Evolutionary conservation across 1,140 invertebrate species (phyloP).

Genomic region (Drosophila cardini): DNA sequence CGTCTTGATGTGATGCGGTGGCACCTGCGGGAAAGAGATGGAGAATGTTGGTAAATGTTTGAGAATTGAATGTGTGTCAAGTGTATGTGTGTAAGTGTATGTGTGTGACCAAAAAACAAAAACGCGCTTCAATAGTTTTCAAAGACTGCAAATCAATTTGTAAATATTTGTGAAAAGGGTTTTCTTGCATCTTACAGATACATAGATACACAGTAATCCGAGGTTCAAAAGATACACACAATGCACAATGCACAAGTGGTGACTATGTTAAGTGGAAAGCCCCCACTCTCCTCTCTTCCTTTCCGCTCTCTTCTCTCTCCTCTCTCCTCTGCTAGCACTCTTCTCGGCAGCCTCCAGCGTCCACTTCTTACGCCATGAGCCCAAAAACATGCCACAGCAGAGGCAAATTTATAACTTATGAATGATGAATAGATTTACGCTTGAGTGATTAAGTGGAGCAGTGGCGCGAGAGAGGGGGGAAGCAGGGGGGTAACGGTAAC

Average conservation of each 20-base stretch:
- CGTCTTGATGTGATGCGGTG: slow-evolving; percentile 80
- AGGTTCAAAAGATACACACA: slow-evolving; percentile 28
- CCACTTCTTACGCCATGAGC: slow-evolving; percentile 55
- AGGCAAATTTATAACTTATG: slow-evolving; percentile 82
- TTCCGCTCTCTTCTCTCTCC: background rate
- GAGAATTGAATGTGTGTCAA: slow-evolving; percentile 58
- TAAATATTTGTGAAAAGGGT: slow-evolving; percentile 63
- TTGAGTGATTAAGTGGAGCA: slow-evolving; percentile 83
- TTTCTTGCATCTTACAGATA: slow-evolving; percentile 42
- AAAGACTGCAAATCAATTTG: slow-evolving; percentile 66
- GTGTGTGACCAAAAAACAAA: slow-evolving; percentile 9
- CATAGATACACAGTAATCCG: slow-evolving; percentile 7
- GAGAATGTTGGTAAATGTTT: background rate
- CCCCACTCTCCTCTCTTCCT: background rate
- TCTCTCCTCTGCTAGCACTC: background rate
- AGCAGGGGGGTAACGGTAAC: background rate
- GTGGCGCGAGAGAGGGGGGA: background rate
- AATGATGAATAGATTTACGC: slow-evolving; percentile 84
- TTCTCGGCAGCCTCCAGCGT: background rate
- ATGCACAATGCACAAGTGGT: slow-evolving; percentile 56
- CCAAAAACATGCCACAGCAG: slow-evolving; percentile 68
- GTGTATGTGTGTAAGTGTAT: slow-evolving; percentile 19
- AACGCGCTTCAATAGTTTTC: slow-evolving; percentile 17
- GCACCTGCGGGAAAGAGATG: slow-evolving; percentile 58
- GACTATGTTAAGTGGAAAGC: slow-evolving; percentile 38